phyloP scores from a whole-genome alignment of 2,113 vertebrate genomes.

The Rattus norvegicus region GRCr8 NC_086020.1:6978001-6978500 shows the following conservation, averaged over 20 bases:
- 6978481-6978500: not conserved
- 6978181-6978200: constrained; percentile 46
- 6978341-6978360: no score
- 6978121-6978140: constrained; percentile 24
- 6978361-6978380: no score
- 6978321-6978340: no score
- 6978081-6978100: constrained; percentile 37
- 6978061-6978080: not conserved
- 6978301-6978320: no score
- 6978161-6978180: constrained; percentile 42
- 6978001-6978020: constrained; percentile 27
- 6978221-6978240: not conserved
- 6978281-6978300: no score
- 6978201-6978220: constrained; percentile 48
- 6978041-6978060: not conserved
- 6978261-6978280: no score
- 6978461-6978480: constrained; percentile 31
- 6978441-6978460: constrained; percentile 2
- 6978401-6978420: no score
- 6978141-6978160: not conserved
- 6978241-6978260: not conserved
- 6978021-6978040: constrained; percentile 16
- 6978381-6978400: no score
- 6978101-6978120: constrained; percentile 55
- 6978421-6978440: not conserved